Base-by-base conservation (phyloP, 2,113 vertebrate genomes). In the Ctenomys sociabilis region DNA sequence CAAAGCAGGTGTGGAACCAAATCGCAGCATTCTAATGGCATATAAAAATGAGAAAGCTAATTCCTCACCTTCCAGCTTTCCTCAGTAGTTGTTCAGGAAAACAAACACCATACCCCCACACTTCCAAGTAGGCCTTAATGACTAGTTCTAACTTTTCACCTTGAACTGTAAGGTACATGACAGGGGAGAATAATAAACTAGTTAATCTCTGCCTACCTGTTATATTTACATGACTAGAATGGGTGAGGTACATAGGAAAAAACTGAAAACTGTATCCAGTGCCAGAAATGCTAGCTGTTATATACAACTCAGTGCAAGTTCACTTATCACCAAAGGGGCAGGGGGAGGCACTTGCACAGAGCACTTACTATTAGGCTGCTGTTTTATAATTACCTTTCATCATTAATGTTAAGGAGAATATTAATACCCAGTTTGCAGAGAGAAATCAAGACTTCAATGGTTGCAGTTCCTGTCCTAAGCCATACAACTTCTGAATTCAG, bases 1-100 rank as follows among this genome's bases (percentile, higher is more conserved):
- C 97, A 97, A 97, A 97, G 98, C 97, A 97, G 98, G 97, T 98
- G 97, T 95, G 95, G 98, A 95, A 88, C 90, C 0, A 4, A 96
- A 96, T 72, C 85, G 52, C 72, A 98, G 97, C 93, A 88, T 96
- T 96, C 97, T 95, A 89, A 80, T 0, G 0, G 32, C 70, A 66
- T 93, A 78, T 45, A 92, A 96, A 96, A 96, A 93, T 7, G 5
- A 45, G 49, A 49, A n/a, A 83, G 84, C 26, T 61, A 1, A 94
- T 83, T 95, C 94, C 96, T 93, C 59, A 16, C 1, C 63, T 83
- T 63, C 32, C 73, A 63, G 85, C 57, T 94, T 68, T 66, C 77
- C 66, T 19, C 19, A 35, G 37, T 21, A 45, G n/a, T 88, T 97
- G 70, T 88, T 96, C 94, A 97, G 93, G 95, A 97, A 97, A 97